A percentile compares a stretch with the other conserved stretches of the same genome.
Conservation (phyloP, 2,797 vertebrate genomes). For the Ptychobarbus kaznakovi region DNA sequence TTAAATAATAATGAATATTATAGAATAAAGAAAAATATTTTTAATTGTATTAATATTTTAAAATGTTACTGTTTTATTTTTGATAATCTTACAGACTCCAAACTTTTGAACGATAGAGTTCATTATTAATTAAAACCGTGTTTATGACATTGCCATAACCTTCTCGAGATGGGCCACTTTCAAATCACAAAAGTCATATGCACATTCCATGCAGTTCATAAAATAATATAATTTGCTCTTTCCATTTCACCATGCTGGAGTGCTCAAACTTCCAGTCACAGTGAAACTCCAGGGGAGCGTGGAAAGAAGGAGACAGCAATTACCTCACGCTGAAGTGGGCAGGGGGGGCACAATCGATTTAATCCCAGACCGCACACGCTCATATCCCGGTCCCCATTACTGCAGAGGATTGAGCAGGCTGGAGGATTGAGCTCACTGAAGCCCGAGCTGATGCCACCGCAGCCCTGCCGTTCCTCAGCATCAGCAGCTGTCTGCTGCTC, state of each 20-base stretch:
- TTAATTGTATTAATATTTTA: not conserved
- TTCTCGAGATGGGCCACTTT: not conserved
- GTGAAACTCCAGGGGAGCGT: constrained; percentile 32
- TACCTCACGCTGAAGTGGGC: constrained; percentile 51
- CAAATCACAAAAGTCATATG: constrained; percentile 1
- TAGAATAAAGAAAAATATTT: not conserved
- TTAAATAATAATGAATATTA: not conserved
- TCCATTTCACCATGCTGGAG: constrained; percentile 22
- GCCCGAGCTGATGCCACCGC: constrained; percentile 6
- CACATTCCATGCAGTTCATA: not conserved
- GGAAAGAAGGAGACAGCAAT: constrained; percentile 43
- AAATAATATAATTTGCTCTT: constrained; percentile 25
- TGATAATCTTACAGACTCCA: not conserved
- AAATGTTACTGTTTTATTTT: not conserved
- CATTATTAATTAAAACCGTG: not conserved
- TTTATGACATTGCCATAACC: constrained; percentile 1
- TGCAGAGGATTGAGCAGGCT: constrained; percentile 19
- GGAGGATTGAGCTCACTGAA: constrained; percentile 18
- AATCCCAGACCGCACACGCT: constrained; percentile 41
- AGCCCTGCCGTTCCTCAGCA: constrained; percentile 9
- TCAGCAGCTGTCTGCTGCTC: constrained; percentile 37
- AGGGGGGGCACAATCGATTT: constrained; percentile 43
- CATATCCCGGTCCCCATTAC: constrained; percentile 32
- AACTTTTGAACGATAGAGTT: not conserved
- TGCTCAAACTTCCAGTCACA: constrained; percentile 31